These are phyloP conservation scores for Lamellibrachia satsuma DNA, from an alignment of 2,888 invertebrate genomes.

Conservation along the genomic window DNA sequence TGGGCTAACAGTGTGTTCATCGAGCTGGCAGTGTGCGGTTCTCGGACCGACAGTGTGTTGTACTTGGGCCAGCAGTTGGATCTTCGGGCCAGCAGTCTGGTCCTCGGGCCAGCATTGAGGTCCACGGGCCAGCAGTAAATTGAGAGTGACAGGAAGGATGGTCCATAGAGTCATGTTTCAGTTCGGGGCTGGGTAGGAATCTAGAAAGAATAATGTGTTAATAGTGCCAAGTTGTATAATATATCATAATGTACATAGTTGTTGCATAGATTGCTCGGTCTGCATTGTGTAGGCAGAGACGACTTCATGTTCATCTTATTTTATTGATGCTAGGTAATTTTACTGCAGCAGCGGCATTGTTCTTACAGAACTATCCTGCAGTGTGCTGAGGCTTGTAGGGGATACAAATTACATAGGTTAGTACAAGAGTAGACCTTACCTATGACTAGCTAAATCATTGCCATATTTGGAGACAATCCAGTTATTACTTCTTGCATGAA, in stretches of 20 bases:
- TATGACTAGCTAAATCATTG: background rate
- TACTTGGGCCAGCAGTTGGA: too few relatives aligned
- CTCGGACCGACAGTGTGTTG: too few relatives aligned
- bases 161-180: background rate
- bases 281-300: background rate
- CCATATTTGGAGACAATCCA: background rate
- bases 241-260: background rate
- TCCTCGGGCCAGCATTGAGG: too few relatives aligned
- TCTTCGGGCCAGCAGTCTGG: too few relatives aligned
- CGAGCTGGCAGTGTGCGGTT: too few relatives aligned
- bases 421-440: too few relatives aligned
- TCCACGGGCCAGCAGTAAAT: too few relatives aligned
- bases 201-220: background rate
- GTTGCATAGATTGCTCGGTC: background rate
- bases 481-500: background rate
- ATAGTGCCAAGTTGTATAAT: background rate
- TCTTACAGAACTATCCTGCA: background rate
- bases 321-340: background rate
- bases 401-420: background rate
- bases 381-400: background rate
- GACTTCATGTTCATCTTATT: background rate
- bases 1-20: too few relatives aligned
- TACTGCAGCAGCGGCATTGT: background rate
- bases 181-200: background rate
- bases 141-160: too few relatives aligned